Percentiles rank a stretch among this genome's conserved stretches.
Evolutionary conservation across 2,888 invertebrate species (phyloP).

Genomic region (Aricia artaxerxes): DNA sequence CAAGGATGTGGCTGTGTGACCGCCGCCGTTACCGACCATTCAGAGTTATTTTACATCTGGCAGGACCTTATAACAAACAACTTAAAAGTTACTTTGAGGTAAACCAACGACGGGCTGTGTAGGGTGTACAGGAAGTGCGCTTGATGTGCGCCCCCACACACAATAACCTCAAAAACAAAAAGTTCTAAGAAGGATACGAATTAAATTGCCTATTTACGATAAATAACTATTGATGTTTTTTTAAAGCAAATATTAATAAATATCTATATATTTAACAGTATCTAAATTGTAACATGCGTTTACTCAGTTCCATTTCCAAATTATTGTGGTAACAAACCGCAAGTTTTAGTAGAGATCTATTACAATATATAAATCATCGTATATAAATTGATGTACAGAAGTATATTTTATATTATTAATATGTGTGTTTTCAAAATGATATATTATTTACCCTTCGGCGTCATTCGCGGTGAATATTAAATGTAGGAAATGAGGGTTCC

Average conservation of each 20-base stretch:
- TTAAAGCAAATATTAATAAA: no score
- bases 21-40: neutral
- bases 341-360: neutral
- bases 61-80: neutral
- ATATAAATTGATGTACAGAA: no score
- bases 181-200: neutral
- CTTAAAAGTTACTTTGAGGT: neutral
- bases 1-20: constrained; percentile 12
- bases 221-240: no score
- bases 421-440: neutral
- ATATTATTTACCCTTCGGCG: neutral
- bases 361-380: no score
- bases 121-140: constrained; percentile 16
- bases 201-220: neutral
- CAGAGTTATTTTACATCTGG: neutral
- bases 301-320: neutral
- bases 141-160: constrained; percentile 11
- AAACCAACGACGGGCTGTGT: neutral
- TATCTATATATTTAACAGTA: no score
- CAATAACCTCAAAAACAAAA: neutral
- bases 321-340: neutral
- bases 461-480: neutral
- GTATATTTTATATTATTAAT: no score
- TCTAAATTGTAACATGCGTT: no score
- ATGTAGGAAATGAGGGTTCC: neutral